These are phyloP conservation scores for Xiphias gladius DNA, from an alignment of 2,113 vertebrate species.

Conservation along the genomic window DNA sequence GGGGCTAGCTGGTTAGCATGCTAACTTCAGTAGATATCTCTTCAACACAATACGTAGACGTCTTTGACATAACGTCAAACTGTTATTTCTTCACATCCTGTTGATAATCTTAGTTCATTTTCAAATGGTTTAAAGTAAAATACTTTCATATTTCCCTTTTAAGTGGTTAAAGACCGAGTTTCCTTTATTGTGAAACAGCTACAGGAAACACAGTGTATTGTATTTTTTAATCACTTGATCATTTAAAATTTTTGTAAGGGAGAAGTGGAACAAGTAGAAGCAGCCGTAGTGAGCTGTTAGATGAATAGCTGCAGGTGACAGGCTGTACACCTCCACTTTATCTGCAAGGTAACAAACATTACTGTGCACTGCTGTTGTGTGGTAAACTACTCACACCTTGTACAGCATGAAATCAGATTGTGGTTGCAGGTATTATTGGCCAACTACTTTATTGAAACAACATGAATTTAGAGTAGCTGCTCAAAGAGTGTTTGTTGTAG, in stretches of 20 bases:
- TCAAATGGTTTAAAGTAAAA: no score
- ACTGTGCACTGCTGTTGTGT: neutral
- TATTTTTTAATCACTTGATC: neutral
- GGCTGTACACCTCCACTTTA: no score
- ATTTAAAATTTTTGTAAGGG: neutral
- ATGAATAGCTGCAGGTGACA: no score
- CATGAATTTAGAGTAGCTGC: neutral
- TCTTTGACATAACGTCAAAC: no score
- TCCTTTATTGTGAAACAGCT: neutral
- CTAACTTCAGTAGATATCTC: no score
- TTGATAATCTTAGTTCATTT: no score
- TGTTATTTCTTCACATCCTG: no score
- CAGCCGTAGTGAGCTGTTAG: neutral
- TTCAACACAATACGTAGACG: no score
- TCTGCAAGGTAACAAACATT: neutral
- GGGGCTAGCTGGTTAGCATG: no score
- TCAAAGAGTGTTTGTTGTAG: neutral
- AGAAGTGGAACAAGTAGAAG: neutral
- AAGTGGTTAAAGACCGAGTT: neutral
- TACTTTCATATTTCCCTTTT: no score
- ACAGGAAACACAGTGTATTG: neutral
- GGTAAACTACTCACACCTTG: neutral
- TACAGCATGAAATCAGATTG: neutral
- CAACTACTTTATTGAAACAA: neutral
- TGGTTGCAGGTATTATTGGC: neutral